Conservation (phyloP, 2,113 vertebrate species). For the Antigone vipio region DNA sequence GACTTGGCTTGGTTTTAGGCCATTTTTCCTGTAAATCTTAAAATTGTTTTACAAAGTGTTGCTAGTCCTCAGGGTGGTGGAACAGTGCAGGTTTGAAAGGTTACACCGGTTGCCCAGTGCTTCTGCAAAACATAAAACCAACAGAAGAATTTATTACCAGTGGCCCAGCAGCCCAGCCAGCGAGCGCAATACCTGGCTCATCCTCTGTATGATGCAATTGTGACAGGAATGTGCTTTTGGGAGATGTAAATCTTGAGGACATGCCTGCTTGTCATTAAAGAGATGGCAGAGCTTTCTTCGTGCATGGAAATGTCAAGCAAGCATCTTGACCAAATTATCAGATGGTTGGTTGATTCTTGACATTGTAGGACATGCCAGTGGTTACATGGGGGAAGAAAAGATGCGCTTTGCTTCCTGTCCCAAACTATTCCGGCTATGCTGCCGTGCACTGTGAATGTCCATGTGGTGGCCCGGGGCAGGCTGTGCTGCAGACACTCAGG, state of each 20-base stretch:
- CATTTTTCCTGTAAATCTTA: neutral
- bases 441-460: neutral
- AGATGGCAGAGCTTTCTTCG: neutral
- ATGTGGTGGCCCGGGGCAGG: neutral
- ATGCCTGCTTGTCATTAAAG: neutral
- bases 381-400: neutral
- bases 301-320: neutral
- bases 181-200: neutral
- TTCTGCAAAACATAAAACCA: neutral
- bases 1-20: neutral
- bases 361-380: neutral
- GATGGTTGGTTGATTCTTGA: neutral
- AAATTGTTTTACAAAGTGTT: neutral
- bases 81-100: neutral
- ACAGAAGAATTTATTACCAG: neutral
- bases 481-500: neutral
- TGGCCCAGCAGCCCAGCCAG: neutral
- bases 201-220: neutral
- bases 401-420: constrained; percentile 8
- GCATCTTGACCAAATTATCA: neutral
- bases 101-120: neutral
- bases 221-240: neutral
- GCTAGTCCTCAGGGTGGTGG: neutral
- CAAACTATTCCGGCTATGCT: neutral
- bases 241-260: neutral